Evolutionary conservation across 2,888 invertebrate genomes (phyloP).

Genomic region (Lymantria monacha): DNA sequence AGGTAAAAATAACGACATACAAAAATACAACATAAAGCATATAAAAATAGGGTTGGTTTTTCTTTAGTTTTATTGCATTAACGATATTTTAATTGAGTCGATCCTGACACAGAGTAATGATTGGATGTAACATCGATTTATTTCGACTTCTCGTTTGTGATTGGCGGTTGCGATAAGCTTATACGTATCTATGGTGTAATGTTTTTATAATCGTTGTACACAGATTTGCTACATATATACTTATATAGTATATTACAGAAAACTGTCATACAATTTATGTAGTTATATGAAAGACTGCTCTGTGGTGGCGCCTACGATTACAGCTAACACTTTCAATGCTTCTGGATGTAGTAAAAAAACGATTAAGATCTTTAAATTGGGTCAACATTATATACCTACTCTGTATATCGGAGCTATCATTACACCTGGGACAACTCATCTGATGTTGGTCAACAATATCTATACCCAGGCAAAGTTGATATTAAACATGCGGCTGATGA

Average conservation of each 20-base stretch:
- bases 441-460: too few relatives aligned
- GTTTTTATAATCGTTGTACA: constrained; percentile 70
- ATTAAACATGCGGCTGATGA: too few relatives aligned
- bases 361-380: too few relatives aligned
- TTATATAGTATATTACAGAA: constrained; percentile 27
- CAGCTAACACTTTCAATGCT: too few relatives aligned
- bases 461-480: too few relatives aligned
- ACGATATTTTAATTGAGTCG: constrained; percentile 83
- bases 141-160: constrained; percentile 80
- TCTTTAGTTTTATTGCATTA: constrained; percentile 58
- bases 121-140: constrained; percentile 82
- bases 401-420: too few relatives aligned
- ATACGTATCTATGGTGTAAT: constrained; percentile 70
- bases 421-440: too few relatives aligned
- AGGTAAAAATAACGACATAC: constrained; percentile 47
- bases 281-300: too few relatives aligned
- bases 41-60: constrained; percentile 56
- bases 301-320: too few relatives aligned
- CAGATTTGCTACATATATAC: constrained; percentile 51
- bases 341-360: too few relatives aligned
- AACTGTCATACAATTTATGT: constrained; percentile 2
- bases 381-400: too few relatives aligned
- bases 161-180: constrained; percentile 80
- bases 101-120: constrained; percentile 81
- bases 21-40: constrained; percentile 48